Base-by-base conservation (phyloP, 2,113 vertebrate species). In the Mobula birostris region DNA sequence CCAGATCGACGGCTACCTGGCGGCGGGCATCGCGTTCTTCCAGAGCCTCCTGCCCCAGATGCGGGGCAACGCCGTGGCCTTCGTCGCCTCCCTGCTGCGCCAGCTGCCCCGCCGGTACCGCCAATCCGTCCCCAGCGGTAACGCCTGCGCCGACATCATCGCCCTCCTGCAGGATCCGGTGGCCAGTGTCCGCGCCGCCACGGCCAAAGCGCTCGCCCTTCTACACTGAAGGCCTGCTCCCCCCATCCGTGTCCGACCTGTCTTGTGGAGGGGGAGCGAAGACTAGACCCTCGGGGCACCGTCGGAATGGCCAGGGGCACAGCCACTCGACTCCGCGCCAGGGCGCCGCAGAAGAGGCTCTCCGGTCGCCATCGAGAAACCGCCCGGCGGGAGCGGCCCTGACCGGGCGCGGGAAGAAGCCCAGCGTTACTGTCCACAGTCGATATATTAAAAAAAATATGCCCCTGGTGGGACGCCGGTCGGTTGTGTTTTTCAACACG, bases 21-120 rank as follows among this genome's bases (percentile, higher is more conserved):
- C 96, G 83, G 98, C 98, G 94, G 98, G 97, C 94, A 96, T 98
- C 24, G 98, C 98, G 96, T 99, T 99, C 97, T 99, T 98, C 96
- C 98, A 98, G 96, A 99, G 98, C 96, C 97, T 94, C 96, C 98
- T 98, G 98, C 95, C 97, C 0, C 98, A 98, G 56, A 96, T 99
- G 94, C 95, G 98, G 2, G 98, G 98, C 0, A 97, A 98, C 0
- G 98, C 98, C 0, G 97, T 56, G 7, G 48, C 56, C 82, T 78
- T 82, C 61, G 6, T 95, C 98, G 98, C 98, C 9, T 96, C 99
- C 80, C 97, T 98, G 82, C 96, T 98, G 95, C 96, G 56, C 15
- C 72, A 29, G 19, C 91, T 93, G 19, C 91, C 91, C 68, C 12
- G 24, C 19, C 48, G 74, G 68, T 74, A 24, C 21, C 91, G 48